Evolutionary conservation across 2,888 invertebrate species (phyloP).

Genomic region (Omphaloscelis lunosa): DNA sequence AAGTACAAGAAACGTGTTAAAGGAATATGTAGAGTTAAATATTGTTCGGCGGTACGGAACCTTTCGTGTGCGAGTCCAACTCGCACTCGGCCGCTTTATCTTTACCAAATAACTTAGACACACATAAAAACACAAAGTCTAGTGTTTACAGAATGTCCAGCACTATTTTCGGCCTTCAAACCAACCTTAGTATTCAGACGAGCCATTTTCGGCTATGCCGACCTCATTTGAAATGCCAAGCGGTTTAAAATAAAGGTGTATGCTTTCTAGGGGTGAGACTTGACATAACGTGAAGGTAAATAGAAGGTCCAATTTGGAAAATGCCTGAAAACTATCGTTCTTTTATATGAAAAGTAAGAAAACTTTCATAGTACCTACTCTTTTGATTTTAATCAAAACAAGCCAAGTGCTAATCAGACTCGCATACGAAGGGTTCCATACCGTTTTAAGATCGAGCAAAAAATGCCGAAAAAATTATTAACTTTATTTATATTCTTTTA

Average conservation of each 20-base stretch:
- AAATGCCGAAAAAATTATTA: no score
- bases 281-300: no score
- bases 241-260: constrained; percentile 47
- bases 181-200: constrained; percentile 30
- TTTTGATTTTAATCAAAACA: neutral
- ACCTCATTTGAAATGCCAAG: constrained; percentile 60
- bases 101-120: constrained; percentile 18
- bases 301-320: constrained; percentile 21
- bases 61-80: no score
- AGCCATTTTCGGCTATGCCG: constrained; percentile 36
- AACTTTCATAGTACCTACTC: neutral
- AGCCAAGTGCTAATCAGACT: no score
- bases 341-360: neutral
- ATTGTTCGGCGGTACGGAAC: neutral
- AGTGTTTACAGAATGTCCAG: constrained; percentile 30
- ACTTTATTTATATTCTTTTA: no score
- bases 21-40: neutral
- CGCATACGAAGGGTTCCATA: no score
- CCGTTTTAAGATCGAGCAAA: no score
- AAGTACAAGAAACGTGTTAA: neutral
- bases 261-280: neutral
- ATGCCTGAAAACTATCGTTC: neutral
- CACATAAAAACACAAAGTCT: constrained; percentile 18
- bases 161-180: constrained; percentile 38
- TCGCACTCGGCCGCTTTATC: neutral